Percentiles rank a stretch among this genome's conserved stretches.
Evolutionary conservation across 2,797 vertebrate species (phyloP).

Genomic region (Gobio occitaniae): DNA sequence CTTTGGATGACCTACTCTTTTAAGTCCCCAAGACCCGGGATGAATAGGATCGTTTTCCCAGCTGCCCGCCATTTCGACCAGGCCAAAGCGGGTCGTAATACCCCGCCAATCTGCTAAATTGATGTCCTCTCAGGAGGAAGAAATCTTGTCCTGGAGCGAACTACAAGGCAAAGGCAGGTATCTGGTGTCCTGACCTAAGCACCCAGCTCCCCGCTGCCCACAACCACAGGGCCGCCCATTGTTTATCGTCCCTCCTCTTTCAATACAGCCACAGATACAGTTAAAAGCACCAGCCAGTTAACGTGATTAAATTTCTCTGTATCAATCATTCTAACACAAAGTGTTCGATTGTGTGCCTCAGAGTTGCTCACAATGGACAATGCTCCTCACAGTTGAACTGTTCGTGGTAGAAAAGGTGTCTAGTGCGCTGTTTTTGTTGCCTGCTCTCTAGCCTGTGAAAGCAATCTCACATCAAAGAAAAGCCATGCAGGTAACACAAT

Average conservation of each 20-base stretch:
- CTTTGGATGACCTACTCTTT: not conserved
- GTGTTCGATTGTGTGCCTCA: slow-evolving; percentile 63
- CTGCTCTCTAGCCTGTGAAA: slow-evolving; percentile 64
- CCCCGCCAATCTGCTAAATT: slow-evolving; percentile 58
- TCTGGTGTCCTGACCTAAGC: slow-evolving; percentile 75
- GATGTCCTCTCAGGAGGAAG: slow-evolving; percentile 64
- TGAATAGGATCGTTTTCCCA: slow-evolving; percentile 30
- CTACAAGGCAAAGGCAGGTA: slow-evolving; percentile 69
- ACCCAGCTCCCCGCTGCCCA: slow-evolving; percentile 66
- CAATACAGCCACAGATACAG: slow-evolving; percentile 64
- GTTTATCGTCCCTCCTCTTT: slow-evolving; percentile 62
- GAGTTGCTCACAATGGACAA: slow-evolving; percentile 63
- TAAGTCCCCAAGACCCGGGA: slow-evolving; percentile 3
- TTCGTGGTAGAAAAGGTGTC: slow-evolving; percentile 63
- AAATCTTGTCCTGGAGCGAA: slow-evolving; percentile 72
- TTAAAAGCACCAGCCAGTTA: slow-evolving; percentile 65
- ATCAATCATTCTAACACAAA: slow-evolving; percentile 69
- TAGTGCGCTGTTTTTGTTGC: slow-evolving; percentile 61
- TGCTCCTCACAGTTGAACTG: slow-evolving; percentile 62
- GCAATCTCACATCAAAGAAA: slow-evolving; percentile 67
- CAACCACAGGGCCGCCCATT: slow-evolving; percentile 76
- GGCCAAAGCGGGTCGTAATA: slow-evolving; percentile 43
- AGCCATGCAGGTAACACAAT: slow-evolving; percentile 64
- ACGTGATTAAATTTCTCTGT: slow-evolving; percentile 67
- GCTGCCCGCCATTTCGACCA: slow-evolving; percentile 25